These are phyloP conservation scores for Mormyrops attenuatus DNA, from an alignment of 2,797 vertebrate genomes.

Conservation along the genomic window DNA sequence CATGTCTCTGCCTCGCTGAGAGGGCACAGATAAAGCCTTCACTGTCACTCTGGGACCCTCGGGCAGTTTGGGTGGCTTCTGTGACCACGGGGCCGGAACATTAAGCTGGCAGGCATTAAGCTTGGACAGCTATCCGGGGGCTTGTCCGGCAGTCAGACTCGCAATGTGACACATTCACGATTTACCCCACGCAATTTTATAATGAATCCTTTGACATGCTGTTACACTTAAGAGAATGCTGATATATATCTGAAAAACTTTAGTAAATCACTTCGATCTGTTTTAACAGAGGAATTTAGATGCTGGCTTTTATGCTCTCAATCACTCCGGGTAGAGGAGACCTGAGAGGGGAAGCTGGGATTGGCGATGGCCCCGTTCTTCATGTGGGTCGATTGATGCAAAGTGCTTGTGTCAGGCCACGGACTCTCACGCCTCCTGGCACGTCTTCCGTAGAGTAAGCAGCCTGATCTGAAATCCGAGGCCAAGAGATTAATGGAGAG, in stretches of 20 bases:
- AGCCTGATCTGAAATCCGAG: slow-evolving; percentile 67
- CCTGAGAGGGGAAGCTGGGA: neutral
- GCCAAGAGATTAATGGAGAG: slow-evolving; percentile 79
- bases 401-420: neutral
- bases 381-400: neutral
- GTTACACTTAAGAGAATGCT: neutral
- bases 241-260: neutral
- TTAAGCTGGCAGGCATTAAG: neutral
- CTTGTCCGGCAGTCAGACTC: neutral
- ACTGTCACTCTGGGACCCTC: neutral
- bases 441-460: slow-evolving; percentile 66
- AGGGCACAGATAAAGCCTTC: slow-evolving; percentile 16
- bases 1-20: slow-evolving; percentile 11
- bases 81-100: slow-evolving; percentile 1
- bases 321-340: neutral
- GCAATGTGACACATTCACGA: neutral
- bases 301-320: neutral
- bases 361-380: neutral
- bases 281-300: neutral
- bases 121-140: neutral
- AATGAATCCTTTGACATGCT: neutral
- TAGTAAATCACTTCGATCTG: neutral
- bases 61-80: neutral
- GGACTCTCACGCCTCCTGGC: slow-evolving; percentile 17
- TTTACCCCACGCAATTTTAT: neutral